Percentiles rank a stretch among this genome's conserved stretches.
Conservation (phyloP, 2,797 vertebrate genomes). For the Echeneis naucrates region DNA sequence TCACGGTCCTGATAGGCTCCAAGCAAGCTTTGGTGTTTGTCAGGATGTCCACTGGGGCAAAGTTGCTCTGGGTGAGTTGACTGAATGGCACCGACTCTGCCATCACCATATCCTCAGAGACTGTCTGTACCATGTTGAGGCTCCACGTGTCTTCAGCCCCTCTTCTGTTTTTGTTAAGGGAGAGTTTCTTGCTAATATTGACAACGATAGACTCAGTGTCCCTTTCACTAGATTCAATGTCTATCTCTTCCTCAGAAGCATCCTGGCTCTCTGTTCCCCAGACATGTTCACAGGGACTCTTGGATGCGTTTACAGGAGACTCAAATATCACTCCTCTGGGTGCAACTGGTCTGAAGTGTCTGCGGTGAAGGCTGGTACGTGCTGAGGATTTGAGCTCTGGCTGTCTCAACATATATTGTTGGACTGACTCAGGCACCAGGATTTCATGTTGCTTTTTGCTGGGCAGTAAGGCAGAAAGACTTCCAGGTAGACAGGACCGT, state of each 20-base stretch:
- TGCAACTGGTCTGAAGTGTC: conserved; percentile 35
- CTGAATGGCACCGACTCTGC: conserved; percentile 33
- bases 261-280: conserved; percentile 36
- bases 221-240: conserved; percentile 48
- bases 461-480: conserved; percentile 84
- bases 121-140: conserved; percentile 34
- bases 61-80: conserved; percentile 48
- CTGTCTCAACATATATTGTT: conserved; percentile 75
- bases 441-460: conserved; percentile 67
- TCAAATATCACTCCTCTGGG: conserved; percentile 91
- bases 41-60: conserved; percentile 35
- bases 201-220: conserved; percentile 63
- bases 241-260: conserved; percentile 53
- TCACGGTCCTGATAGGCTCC: not conserved
- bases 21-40: conserved; percentile 31
- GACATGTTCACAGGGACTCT: conserved; percentile 11
- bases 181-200: conserved; percentile 56
- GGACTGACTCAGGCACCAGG: conserved; percentile 85
- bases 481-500: conserved; percentile 80
- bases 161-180: conserved; percentile 15
- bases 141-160: conserved; percentile 36
- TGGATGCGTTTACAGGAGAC: conserved; percentile 72
- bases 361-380: not conserved
- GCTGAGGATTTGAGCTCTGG: conserved; percentile 22
- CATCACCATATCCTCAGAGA: conserved; percentile 52